Conservation (phyloP, 2,888 invertebrate species). For the Oxycera nigricornis region DNA sequence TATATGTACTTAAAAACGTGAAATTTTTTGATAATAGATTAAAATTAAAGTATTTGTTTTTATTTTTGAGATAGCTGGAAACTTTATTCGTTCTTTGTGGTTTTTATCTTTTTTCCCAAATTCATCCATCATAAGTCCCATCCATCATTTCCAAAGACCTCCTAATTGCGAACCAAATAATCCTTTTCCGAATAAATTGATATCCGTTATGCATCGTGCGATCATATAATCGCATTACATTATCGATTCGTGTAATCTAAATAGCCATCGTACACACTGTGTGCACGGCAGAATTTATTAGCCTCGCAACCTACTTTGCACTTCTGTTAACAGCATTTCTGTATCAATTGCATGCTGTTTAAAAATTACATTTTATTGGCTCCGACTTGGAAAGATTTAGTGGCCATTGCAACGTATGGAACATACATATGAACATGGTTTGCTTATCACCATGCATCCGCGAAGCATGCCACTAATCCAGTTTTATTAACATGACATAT, state of each 20-base stretch:
- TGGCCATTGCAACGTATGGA: neutral
- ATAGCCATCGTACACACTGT: neutral
- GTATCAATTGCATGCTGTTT: neutral
- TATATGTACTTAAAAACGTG: too few species aligned
- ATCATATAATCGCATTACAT: too few species aligned
- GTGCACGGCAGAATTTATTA: neutral
- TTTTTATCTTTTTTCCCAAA: too few species aligned
- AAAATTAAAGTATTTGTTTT: too few species aligned
- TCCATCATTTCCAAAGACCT: too few species aligned
- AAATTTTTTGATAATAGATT: too few species aligned
- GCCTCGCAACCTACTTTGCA: neutral
- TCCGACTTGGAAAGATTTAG: neutral
- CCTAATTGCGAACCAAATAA: too few species aligned
- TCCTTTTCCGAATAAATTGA: too few species aligned
- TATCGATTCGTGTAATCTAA: neutral
- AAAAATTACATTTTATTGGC: conserved; percentile 10
- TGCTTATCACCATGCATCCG: neutral
- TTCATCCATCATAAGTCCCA: too few species aligned
- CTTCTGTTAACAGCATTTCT: neutral
- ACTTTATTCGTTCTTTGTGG: too few species aligned
- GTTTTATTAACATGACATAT: conserved; percentile 1
- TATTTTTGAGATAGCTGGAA: too few species aligned
- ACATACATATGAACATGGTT: neutral
- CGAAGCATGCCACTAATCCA: neutral
- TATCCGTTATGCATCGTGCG: too few species aligned